Evolutionary conservation across 2,888 invertebrate genomes (phyloP).

Genomic region (Camptogramma bilineatum): DNA sequence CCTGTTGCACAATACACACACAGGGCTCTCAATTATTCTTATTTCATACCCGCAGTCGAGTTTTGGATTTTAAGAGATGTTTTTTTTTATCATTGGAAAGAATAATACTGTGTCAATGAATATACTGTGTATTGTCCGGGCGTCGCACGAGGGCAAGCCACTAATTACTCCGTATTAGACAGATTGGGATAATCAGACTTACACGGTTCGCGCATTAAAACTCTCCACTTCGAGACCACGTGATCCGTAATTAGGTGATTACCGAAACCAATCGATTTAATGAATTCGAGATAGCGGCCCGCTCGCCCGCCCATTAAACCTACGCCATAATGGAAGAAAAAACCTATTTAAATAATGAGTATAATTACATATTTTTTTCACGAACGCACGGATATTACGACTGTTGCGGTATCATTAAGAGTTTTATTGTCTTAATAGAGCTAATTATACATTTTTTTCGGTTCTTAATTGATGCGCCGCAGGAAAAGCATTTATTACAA

Average conservation of each 20-base stretch:
- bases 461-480: conserved; percentile 82
- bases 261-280: conserved; percentile 85
- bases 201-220: conserved; percentile 84
- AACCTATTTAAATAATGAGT: conserved; percentile 85
- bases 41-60: too few relatives aligned
- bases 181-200: conserved; percentile 76
- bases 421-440: conserved; percentile 85
- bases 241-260: conserved; percentile 83
- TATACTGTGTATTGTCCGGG: conserved; percentile 1
- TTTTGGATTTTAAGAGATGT: too few relatives aligned
- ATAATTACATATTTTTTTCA: conserved; percentile 84
- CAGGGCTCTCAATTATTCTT: too few relatives aligned
- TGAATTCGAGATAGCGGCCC: conserved; percentile 81
- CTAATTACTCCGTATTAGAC: conserved; percentile 75
- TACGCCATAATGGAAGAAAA: conserved; percentile 79
- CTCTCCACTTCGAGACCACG: conserved; percentile 77
- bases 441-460: conserved; percentile 85
- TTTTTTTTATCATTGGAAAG: background rate
- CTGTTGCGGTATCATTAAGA: conserved; percentile 85
- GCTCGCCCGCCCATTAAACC: conserved; percentile 78
- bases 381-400: conserved; percentile 81
- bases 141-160: conserved; percentile 52
- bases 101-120: background rate
- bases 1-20: too few relatives aligned
- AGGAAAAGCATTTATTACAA: conserved; percentile 83